These are phyloP conservation scores for Lycocerus yunnanus DNA, from an alignment of 2,888 invertebrate genomes.

Conservation along the genomic window DNA sequence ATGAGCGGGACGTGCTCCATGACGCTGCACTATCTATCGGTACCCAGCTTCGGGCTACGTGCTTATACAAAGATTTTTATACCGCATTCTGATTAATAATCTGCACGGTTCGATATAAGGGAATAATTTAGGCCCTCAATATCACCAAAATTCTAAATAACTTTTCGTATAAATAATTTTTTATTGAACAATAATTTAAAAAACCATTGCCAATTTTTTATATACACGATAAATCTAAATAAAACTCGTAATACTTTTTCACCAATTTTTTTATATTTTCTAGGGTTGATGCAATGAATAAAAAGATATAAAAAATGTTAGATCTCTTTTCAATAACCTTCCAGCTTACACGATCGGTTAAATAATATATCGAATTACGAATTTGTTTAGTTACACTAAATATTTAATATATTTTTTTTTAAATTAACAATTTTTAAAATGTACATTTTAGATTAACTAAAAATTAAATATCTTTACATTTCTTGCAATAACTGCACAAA, in stretches of 20 bases:
- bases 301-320: neutral
- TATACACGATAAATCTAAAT: neutral
- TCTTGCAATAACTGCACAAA: neutral
- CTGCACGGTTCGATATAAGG: slow-evolving; percentile 18
- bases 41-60: slow-evolving; percentile 28
- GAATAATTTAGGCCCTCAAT: slow-evolving; percentile 5
- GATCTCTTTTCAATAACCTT: neutral
- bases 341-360: neutral
- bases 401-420: too few relatives aligned
- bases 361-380: neutral
- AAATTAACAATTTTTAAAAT: neutral
- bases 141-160: neutral
- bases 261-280: neutral
- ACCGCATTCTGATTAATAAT: slow-evolving; percentile 25
- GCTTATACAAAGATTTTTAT: slow-evolving; percentile 28
- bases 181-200: neutral
- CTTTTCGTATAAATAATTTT: neutral
- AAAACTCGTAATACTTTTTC: neutral
- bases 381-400: too few relatives aligned
- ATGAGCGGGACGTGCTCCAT: slow-evolving; percentile 33
- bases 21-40: slow-evolving; percentile 32
- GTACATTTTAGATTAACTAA: neutral
- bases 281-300: neutral
- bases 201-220: neutral
- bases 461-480: neutral